Percentiles rank a stretch among this genome's conserved stretches.
phyloP scores from a whole-genome alignment of 2,797 vertebrate species.

The Paratrypauchen microcephalus region DNA sequence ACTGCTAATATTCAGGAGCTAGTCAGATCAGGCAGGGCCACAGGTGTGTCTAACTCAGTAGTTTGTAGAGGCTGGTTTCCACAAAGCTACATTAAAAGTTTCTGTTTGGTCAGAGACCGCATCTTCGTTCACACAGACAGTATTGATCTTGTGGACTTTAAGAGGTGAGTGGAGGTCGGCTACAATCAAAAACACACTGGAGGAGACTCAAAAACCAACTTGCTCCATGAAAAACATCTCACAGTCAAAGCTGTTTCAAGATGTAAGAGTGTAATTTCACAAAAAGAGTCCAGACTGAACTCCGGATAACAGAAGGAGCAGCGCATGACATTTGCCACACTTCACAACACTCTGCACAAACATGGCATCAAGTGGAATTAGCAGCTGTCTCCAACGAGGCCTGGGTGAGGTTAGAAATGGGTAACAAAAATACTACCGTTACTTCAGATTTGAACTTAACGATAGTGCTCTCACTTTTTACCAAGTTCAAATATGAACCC shows the following conservation, averaged over 20 bases:
- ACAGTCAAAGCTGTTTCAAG: neutral
- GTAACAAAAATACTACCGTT: neutral
- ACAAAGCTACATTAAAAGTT: slow-evolving; percentile 11
- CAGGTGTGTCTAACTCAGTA: neutral
- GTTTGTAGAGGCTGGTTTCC: neutral
- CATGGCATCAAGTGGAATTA: neutral
- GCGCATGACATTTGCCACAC: neutral
- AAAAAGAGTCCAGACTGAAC: neutral
- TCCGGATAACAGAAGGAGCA: neutral
- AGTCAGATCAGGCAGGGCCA: neutral
- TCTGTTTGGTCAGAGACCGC: slow-evolving; percentile 9
- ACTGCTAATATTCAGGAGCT: neutral
- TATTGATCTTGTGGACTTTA: slow-evolving; percentile 8
- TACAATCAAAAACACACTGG: slow-evolving; percentile 3
- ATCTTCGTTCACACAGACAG: neutral
- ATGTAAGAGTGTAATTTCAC: neutral
- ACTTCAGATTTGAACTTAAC: no score
- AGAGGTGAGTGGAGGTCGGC: slow-evolving; percentile 5
- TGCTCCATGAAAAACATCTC: neutral
- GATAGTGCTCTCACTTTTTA: no score
- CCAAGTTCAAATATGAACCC: neutral
- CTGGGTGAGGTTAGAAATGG: neutral
- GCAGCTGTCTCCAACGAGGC: neutral
- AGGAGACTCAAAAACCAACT: slow-evolving; percentile 3
- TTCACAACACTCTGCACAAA: neutral